These are phyloP conservation scores for Eidolon dupreanum DNA, from an alignment of 2,797 vertebrate species.

Conservation along the genomic window DNA sequence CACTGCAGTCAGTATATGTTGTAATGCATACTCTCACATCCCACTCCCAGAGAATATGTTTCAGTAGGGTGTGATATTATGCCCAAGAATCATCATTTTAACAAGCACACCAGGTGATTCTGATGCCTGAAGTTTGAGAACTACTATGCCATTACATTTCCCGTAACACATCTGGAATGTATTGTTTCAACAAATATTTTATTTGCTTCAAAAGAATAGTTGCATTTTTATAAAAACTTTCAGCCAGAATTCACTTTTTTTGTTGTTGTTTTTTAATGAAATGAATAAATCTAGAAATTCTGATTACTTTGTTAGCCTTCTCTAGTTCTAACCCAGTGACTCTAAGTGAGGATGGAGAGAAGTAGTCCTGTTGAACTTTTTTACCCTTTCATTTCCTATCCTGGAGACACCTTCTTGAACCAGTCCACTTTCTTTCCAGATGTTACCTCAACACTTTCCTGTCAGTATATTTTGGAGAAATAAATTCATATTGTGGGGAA, in stretches of 20 bases:
- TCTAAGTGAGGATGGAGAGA: slow-evolving; percentile 16
- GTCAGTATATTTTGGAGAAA: slow-evolving; percentile 29
- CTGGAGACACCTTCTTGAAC: slow-evolving; percentile 11
- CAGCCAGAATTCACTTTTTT: background rate
- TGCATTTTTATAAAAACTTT: slow-evolving; percentile 20
- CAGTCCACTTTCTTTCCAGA: slow-evolving; percentile 29
- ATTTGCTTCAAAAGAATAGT: slow-evolving; percentile 36
- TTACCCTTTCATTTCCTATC: background rate
- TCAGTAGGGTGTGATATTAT: background rate
- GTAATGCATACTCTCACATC: background rate
- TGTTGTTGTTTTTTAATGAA: slow-evolving; percentile 2
- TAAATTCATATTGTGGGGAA: background rate
- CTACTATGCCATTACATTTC: background rate
- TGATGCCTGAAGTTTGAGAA: background rate
- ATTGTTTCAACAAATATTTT: slow-evolving; percentile 40
- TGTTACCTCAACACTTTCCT: slow-evolving; percentile 13
- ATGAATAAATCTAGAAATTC: slow-evolving; percentile 16
- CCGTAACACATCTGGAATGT: background rate
- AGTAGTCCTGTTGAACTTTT: slow-evolving; percentile 4
- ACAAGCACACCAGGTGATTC: background rate
- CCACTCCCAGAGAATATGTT: background rate
- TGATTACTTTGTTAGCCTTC: background rate
- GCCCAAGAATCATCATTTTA: background rate
- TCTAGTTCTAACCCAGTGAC: background rate
- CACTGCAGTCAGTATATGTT: background rate